phyloP scores from a whole-genome alignment of 2,888 invertebrate species.

The Pardosa pseudoannulata region DNA sequence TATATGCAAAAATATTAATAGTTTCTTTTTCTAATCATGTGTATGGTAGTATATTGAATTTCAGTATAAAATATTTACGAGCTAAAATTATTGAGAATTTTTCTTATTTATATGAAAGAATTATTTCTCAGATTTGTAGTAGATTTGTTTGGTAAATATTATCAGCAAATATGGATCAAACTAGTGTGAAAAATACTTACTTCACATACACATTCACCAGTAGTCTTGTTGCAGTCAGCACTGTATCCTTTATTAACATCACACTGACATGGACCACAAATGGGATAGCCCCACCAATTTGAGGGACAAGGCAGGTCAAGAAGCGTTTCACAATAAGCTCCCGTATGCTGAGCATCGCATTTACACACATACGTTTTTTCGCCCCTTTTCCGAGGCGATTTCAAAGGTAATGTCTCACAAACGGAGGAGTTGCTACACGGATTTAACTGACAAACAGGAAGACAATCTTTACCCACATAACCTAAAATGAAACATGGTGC shows the following conservation, averaged over 20 bases:
- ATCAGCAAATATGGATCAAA: too few species aligned
- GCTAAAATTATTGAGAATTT: too few species aligned
- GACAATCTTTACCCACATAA: slow-evolving; percentile 81
- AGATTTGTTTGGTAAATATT: too few species aligned
- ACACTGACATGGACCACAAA: slow-evolving; percentile 96
- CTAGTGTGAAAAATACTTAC: too few species aligned
- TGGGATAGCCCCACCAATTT: slow-evolving; percentile 95
- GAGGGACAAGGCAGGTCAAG: slow-evolving; percentile 85
- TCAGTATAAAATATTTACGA: too few species aligned
- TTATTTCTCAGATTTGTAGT: too few species aligned
- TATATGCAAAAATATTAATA: too few species aligned
- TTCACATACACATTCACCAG: slow-evolving; percentile 93
- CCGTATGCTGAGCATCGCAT: slow-evolving; percentile 86
- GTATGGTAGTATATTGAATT: too few species aligned
- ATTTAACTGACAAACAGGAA: slow-evolving; percentile 86
- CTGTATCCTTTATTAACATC: slow-evolving; percentile 89
- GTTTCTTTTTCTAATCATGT: too few species aligned
- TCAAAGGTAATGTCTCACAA: slow-evolving; percentile 82
- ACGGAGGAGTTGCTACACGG: slow-evolving; percentile 88
- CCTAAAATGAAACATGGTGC: slow-evolving; percentile 77
- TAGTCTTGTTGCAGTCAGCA: slow-evolving; percentile 91
- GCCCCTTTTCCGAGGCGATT: not conserved
- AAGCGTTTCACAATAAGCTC: slow-evolving; percentile 79
- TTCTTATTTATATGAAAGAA: too few species aligned
- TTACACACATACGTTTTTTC: slow-evolving; percentile 85